Base-by-base conservation (phyloP, 2,113 vertebrate species). In the Platichthys flesus region DNA sequence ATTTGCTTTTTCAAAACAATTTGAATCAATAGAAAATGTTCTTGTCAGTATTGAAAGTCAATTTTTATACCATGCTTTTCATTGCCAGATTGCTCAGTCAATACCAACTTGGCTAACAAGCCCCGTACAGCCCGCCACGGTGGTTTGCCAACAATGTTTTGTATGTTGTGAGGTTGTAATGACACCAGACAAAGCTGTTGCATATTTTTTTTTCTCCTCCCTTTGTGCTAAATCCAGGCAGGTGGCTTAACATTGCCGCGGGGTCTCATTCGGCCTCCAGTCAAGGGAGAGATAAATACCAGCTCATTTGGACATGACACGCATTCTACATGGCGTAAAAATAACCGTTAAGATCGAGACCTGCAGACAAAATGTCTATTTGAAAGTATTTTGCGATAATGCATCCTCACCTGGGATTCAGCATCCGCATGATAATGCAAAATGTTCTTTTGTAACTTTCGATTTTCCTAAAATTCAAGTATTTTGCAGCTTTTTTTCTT, bases 131-230 rank as follows among this genome's bases (percentile, higher is more conserved):
- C 45, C 3, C 40, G 59, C 40, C 37, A 31, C 2, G 24, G 24
- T 24, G 24, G 24, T 24, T 24, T 24, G 24, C 24, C 24, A 24
- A 24, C 24, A 24, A 24, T 75, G 23, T 76, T 72, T 78, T 45
- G 42, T 60, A 24, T 28, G 42, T 78, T 88, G 76, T 76, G 74
- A 31, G 16, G 55, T 82, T 74, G 78, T 82, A 81, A 79, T 82
- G 67, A 81, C 75, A 56, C 15, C 51, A 56, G 59, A 71, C 67
- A 83, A 85, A 76, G 57, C 45, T n/a, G 59, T 62, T 82, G 28
- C 81, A 14, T 60, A 6, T n/a, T 56, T 8, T 56, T 21, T 56
- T 56, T 37, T 85, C 81, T 72, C 71, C 84, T 72, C 78, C 56
- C 57, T 63, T 70, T 54, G 24, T 73, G 65, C 74, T 78, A 79